These are phyloP conservation scores for Troides oblongomaculatus DNA, from an alignment of 2,888 invertebrate genomes.

Conservation along the genomic window DNA sequence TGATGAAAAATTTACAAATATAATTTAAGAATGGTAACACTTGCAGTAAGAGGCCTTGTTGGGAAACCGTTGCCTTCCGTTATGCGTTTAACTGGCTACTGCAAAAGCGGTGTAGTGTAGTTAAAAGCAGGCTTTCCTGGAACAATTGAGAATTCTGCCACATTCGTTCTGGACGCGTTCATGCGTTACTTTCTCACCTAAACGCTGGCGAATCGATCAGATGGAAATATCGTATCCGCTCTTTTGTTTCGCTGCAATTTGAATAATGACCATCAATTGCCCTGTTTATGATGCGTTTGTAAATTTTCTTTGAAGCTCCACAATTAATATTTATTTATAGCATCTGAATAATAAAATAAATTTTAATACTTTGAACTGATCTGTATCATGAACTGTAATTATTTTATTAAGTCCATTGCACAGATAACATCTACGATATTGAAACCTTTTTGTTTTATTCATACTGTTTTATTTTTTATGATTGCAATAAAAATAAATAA, in stretches of 20 bases:
- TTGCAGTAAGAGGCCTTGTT: constrained; percentile 51
- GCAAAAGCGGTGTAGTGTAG: constrained; percentile 41
- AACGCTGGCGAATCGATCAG: constrained; percentile 53
- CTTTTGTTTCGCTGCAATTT: constrained; percentile 38
- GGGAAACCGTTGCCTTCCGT: constrained; percentile 67
- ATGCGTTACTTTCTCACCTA: constrained; percentile 60
- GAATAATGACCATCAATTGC: constrained; percentile 29
- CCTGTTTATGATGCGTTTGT: constrained; percentile 23
- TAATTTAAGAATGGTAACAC: constrained; percentile 39
- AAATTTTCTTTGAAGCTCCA: neutral
- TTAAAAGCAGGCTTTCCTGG: constrained; percentile 52
- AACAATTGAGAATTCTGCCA: constrained; percentile 60
- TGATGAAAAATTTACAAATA: neutral
- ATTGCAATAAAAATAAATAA: neutral
- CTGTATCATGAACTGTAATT: too few relatives aligned
- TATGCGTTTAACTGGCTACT: constrained; percentile 50
- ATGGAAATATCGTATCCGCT: constrained; percentile 48
- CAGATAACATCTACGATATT: too few relatives aligned
- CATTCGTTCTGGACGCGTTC: constrained; percentile 58
- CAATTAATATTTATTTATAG: constrained; percentile 14
- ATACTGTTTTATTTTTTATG: neutral
- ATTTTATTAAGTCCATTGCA: too few relatives aligned
- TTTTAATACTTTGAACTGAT: too few relatives aligned
- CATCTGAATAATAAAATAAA: too few relatives aligned
- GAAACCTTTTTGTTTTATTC: neutral